phyloP scores from a whole-genome alignment of 2,888 invertebrate species.

The Eutolmus rufibarbis region DNA sequence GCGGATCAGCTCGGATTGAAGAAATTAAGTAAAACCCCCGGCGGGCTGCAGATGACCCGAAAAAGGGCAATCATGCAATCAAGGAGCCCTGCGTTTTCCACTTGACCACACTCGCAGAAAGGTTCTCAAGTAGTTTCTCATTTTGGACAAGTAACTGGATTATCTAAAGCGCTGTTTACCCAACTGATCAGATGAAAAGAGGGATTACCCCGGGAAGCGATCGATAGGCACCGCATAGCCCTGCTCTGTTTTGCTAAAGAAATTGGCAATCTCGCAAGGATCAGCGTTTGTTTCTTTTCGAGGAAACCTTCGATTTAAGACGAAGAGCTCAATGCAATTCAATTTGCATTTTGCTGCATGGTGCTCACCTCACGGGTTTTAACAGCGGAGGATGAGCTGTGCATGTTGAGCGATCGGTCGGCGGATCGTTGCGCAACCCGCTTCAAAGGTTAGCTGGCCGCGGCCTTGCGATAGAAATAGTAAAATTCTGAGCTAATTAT shows the following conservation, averaged over 20 bases:
- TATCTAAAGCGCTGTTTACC: neutral
- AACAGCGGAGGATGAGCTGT: neutral
- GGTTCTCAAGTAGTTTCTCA: neutral
- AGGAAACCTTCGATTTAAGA: neutral
- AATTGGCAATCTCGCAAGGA: neutral
- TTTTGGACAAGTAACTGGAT: neutral
- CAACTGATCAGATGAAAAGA: conserved; percentile 5
- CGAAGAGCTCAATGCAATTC: neutral
- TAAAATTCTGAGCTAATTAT: neutral
- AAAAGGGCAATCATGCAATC: neutral
- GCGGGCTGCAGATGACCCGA: neutral
- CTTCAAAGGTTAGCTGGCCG: neutral
- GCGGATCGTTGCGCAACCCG: neutral
- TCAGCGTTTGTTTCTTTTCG: neutral
- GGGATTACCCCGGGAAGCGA: neutral
- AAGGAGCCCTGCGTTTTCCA: neutral
- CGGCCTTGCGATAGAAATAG: neutral
- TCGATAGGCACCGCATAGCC: neutral
- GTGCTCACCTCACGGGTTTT: neutral
- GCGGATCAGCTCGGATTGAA: neutral
- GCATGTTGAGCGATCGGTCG: neutral
- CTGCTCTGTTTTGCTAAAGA: neutral
- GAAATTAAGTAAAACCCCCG: neutral
- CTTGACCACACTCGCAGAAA: neutral
- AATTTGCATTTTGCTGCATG: neutral